Evolutionary conservation across 2,797 vertebrate genomes (phyloP), one percentile per base, ranked within the genome.

Genomic region (Dipus sagitta): DNA sequence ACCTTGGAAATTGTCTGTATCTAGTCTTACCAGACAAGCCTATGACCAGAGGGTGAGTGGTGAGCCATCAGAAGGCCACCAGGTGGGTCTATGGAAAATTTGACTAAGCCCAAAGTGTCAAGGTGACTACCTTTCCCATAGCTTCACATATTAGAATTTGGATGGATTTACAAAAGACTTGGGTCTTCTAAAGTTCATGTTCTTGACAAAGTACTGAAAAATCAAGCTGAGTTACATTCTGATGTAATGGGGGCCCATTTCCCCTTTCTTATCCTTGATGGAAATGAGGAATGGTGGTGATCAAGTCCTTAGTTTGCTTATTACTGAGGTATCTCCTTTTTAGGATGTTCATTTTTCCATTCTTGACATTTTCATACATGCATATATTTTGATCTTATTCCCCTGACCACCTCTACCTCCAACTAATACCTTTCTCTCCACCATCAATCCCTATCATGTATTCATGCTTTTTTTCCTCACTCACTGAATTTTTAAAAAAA

Each of bases 211-310:
- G 11, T 15, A 64, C 13, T 94, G 82, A 68, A 62, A 88, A 79
- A 70, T 74, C 52, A 92, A 38, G n/a, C 47, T 70, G 92, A 88
- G n/a, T 87, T 89, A 78, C 77, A n/a, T 75, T 70, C 38, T 92
- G 71, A 6, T 38, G 4, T 71, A 72, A 28, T 74, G 6, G 65
- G 60, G 38, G 26, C 20, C 21, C 12, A 23, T 52, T 24, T 47
- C 12, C 20, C 47, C 92, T 47, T 12, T 85, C 75, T 3, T 5
- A 0, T 47, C 64, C 38, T 90, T 3, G 0, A 5, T 70, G 34
- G 54, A 42, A 85, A 14, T 68, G 24, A 68, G 92, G 64, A 75
- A 24, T 26, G n/a, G 3, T 26, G 3, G 11, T 21, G 21, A 60
- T 47, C 1, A 80, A 30, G 6, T 10, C 47, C 70, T 75, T 58